Evolutionary conservation across 2,888 invertebrate species (phyloP).

Genomic region (Argyresthia goedartella): DNA sequence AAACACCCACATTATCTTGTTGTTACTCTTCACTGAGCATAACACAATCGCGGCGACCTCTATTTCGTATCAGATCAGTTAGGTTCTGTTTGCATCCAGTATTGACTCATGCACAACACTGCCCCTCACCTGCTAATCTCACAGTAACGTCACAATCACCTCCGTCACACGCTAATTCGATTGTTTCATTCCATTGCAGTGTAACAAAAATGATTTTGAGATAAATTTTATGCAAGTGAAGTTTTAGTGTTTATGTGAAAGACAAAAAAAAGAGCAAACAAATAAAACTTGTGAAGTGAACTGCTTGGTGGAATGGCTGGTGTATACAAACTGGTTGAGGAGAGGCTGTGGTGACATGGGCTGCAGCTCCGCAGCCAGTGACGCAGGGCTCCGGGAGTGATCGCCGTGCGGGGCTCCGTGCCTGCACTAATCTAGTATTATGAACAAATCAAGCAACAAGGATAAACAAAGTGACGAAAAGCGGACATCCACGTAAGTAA

Average conservation of each 20-base stretch:
- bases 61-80: constrained; percentile 32
- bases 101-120: too few species aligned
- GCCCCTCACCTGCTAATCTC: neutral
- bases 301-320: constrained; percentile 40
- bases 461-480: constrained; percentile 68
- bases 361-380: constrained; percentile 46
- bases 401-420: constrained; percentile 52
- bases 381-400: constrained; percentile 62
- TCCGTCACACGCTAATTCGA: neutral
- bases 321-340: constrained; percentile 30
- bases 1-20: constrained; percentile 53
- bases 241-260: constrained; percentile 39
- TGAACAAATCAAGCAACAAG: constrained; percentile 66
- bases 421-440: constrained; percentile 63
- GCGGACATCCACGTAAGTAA: constrained; percentile 63
- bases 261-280: constrained; percentile 42
- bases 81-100: neutral
- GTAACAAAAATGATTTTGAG: constrained; percentile 67
- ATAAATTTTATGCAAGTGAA: constrained; percentile 59
- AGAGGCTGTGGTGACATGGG: constrained; percentile 62
- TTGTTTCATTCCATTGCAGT: constrained; percentile 35
- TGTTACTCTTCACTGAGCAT: constrained; percentile 68
- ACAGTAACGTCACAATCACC: neutral
- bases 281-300: constrained; percentile 31
- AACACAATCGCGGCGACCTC: constrained; percentile 64